Evolutionary conservation across 1,140 invertebrate species (phyloP).

Genomic region (Drosophila tani): DNA sequence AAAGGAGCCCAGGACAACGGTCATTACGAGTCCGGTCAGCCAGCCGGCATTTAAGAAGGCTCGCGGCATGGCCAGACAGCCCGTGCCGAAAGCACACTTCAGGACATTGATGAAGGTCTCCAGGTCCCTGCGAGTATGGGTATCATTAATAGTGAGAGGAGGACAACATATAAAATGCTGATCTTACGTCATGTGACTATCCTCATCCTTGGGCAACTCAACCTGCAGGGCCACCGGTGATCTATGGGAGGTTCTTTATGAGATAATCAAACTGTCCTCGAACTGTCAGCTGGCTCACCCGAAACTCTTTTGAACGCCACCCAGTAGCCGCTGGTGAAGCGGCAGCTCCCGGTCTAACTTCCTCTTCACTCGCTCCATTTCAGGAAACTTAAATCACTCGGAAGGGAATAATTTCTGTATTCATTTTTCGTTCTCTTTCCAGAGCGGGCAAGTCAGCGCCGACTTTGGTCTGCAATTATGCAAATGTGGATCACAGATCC

Average conservation of each 20-base stretch:
- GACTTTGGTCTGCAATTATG: conserved; percentile 64
- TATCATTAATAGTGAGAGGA: neutral
- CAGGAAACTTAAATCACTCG: conserved; percentile 33
- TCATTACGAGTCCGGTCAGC: conserved; percentile 47
- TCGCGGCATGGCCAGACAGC: conserved; percentile 62
- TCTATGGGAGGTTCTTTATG: neutral
- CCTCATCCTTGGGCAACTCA: neutral
- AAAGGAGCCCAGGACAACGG: conserved; percentile 30
- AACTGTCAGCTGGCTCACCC: conserved; percentile 40
- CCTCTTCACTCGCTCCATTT: conserved; percentile 34
- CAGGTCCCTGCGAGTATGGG: conserved; percentile 22
- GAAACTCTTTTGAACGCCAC: conserved; percentile 26
- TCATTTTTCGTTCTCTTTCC: conserved; percentile 15
- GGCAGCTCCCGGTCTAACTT: conserved; percentile 9
- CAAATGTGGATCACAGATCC: conserved; percentile 54
- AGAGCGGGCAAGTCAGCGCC: conserved; percentile 36
- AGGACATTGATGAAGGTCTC: conserved; percentile 60
- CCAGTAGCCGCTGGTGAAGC: conserved; percentile 17
- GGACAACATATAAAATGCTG: neutral
- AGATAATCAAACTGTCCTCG: neutral
- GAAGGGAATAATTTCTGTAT: conserved; percentile 33
- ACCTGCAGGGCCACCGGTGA: conserved; percentile 19
- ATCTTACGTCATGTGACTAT: conserved; percentile 45
- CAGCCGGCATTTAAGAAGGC: conserved; percentile 53
- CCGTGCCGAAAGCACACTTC: conserved; percentile 62